phyloP scores from a whole-genome alignment of 1,140 invertebrate species.

The Adoxophyes honmai region DNA sequence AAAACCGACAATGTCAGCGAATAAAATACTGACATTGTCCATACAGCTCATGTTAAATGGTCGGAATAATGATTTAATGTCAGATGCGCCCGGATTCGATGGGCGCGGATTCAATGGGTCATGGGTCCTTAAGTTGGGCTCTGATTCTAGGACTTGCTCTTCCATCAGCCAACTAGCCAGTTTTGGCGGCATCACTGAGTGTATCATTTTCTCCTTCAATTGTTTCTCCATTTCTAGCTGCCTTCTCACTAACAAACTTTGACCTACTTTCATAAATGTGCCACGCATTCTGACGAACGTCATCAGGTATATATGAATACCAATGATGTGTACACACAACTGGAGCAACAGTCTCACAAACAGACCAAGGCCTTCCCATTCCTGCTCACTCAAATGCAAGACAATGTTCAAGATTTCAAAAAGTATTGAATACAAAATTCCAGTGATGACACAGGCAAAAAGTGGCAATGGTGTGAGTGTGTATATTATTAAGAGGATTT shows the following conservation, averaged over 20 bases:
- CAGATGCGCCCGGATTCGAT: constrained; percentile 79
- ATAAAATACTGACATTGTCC: constrained; percentile 98
- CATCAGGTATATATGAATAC: constrained; percentile 95
- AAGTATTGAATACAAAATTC: constrained; percentile 86
- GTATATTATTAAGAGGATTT: constrained; percentile 94
- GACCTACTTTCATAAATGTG: constrained; percentile 97
- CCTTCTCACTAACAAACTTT: constrained; percentile 87
- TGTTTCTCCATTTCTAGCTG: constrained; percentile 96
- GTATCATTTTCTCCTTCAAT: constrained; percentile 98
- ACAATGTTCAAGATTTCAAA: constrained; percentile 84
- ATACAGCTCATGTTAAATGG: constrained; percentile 97
- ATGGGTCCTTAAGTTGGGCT: constrained; percentile 62
- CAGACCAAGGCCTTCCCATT: constrained; percentile 78
- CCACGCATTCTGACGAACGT: constrained; percentile 93
- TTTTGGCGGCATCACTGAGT: constrained; percentile 96
- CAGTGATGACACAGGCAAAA: constrained; percentile 88
- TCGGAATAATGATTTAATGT: constrained; percentile 89
- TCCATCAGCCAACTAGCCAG: constrained; percentile 93
- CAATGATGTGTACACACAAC: constrained; percentile 93
- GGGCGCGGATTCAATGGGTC: constrained; percentile 67
- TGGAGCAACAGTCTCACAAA: constrained; percentile 89
- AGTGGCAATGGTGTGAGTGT: constrained; percentile 95
- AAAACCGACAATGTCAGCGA: constrained; percentile 98
- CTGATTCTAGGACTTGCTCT: constrained; percentile 79
- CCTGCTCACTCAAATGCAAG: constrained; percentile 64